Evolutionary conservation across 2,888 invertebrate genomes (phyloP).

Genomic region (Acronicta psi): DNA sequence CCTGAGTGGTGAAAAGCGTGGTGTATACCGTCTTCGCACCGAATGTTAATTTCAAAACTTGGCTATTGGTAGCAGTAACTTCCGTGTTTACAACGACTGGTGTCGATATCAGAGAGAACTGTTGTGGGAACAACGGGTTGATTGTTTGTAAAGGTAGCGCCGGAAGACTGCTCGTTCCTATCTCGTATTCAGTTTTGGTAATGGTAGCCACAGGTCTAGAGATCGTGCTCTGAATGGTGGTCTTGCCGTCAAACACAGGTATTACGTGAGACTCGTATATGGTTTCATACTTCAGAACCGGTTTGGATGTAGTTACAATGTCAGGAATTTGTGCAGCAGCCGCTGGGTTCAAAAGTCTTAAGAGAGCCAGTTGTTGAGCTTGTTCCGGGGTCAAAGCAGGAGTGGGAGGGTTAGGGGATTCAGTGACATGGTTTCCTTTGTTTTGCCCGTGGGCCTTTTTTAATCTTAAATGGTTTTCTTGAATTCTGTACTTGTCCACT

Average conservation of each 20-base stretch:
- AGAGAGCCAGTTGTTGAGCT: slow-evolving; percentile 92
- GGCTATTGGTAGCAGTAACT: slow-evolving; percentile 94
- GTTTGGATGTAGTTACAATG: slow-evolving; percentile 94
- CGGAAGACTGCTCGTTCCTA: slow-evolving; percentile 92
- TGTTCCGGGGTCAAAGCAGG: slow-evolving; percentile 91
- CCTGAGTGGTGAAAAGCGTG: slow-evolving; percentile 94
- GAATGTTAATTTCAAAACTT: slow-evolving; percentile 95
- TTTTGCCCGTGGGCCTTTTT: slow-evolving; percentile 85
- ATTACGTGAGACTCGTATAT: slow-evolving; percentile 95
- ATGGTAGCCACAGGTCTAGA: slow-evolving; percentile 94
- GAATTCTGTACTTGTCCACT: slow-evolving; percentile 90
- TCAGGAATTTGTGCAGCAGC: slow-evolving; percentile 91
- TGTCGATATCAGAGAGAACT: slow-evolving; percentile 93
- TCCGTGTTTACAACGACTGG: slow-evolving; percentile 94
- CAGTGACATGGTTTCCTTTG: slow-evolving; percentile 85
- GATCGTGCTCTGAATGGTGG: slow-evolving; percentile 93
- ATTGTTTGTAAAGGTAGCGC: slow-evolving; percentile 88
- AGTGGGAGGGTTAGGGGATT: slow-evolving; percentile 82
- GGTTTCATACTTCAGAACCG: slow-evolving; percentile 93
- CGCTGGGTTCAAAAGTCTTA: slow-evolving; percentile 92
- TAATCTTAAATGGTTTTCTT: slow-evolving; percentile 87
- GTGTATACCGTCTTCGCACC: slow-evolving; percentile 97
- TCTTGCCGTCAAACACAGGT: slow-evolving; percentile 93
- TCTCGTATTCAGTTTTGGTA: slow-evolving; percentile 94
- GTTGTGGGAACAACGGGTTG: slow-evolving; percentile 90